Percentiles rank a stretch among this genome's conserved stretches.
Conservation (phyloP, 2,113 vertebrate genomes). For the Centropus bengalensis region DNA sequence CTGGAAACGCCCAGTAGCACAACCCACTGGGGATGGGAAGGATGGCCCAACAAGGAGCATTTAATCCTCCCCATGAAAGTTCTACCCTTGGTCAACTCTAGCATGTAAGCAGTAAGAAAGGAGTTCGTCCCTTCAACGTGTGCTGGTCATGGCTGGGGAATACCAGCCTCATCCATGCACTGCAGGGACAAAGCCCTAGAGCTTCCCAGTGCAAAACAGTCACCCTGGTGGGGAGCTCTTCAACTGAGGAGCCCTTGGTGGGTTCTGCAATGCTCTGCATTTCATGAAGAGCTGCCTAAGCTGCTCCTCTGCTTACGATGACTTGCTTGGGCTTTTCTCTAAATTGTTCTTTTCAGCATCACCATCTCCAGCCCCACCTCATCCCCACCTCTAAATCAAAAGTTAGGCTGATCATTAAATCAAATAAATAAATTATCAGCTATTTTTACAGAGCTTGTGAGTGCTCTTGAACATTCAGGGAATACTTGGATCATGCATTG, state of each 20-base stretch:
- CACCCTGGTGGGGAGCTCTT: background rate
- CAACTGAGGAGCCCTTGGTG: background rate
- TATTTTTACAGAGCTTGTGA: conserved; percentile 36
- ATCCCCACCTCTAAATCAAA: background rate
- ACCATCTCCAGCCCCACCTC: background rate
- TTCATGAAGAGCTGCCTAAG: background rate
- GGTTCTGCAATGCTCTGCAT: background rate
- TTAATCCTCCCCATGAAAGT: background rate
- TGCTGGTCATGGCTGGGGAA: background rate
- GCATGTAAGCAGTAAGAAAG: background rate
- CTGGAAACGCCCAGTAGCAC: background rate
- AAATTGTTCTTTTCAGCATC: background rate
- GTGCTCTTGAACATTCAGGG: conserved; percentile 34
- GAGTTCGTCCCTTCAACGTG: background rate
- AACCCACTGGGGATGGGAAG: background rate
- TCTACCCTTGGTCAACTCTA: background rate
- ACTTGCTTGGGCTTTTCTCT: background rate
- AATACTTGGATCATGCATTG: background rate
- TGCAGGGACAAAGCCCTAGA: background rate
- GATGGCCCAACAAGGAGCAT: background rate
- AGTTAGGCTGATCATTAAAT: conserved; percentile 2
- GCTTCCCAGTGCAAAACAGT: background rate
- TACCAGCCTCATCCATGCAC: background rate
- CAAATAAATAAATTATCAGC: conserved; percentile 21
- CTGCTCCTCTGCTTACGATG: background rate